A percentile compares a stretch with the other conserved stretches of the same genome.
phyloP scores from a whole-genome alignment of 2,888 invertebrate genomes.

The Apodemia duryi region DNA sequence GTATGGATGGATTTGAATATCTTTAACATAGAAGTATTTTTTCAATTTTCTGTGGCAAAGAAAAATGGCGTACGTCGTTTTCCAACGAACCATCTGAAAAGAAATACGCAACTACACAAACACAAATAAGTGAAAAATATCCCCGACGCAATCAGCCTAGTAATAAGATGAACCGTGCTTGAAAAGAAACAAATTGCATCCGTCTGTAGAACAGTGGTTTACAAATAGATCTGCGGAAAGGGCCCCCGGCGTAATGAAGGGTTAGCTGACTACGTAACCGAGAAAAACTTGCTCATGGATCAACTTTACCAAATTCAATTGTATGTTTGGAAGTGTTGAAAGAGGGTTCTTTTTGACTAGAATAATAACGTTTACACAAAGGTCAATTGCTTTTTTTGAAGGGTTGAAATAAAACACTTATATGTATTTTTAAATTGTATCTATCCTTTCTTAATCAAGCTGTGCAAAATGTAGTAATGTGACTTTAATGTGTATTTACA shows the following conservation, averaged over 20 bases:
- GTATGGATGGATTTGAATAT: neutral
- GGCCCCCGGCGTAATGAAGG: conserved; percentile 63
- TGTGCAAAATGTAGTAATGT: neutral
- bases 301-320: conserved; percentile 14
- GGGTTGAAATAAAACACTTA: neutral
- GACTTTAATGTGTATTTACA: neutral
- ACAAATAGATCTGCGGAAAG: conserved; percentile 55
- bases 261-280: conserved; percentile 43
- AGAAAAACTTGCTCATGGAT: conserved; percentile 20
- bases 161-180: conserved; percentile 55
- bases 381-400: conserved; percentile 7
- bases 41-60: conserved; percentile 1
- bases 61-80: neutral
- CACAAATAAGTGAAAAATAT: conserved; percentile 53
- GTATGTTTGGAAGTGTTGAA: conserved; percentile 9
- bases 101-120: conserved; percentile 34
- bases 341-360: conserved; percentile 11
- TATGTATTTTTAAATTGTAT: neutral
- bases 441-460: neutral
- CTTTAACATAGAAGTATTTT: conserved; percentile 2
- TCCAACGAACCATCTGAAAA: conserved; percentile 21
- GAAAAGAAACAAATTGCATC: conserved; percentile 75
- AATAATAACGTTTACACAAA: conserved; percentile 9
- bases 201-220: conserved; percentile 65
- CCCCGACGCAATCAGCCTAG: conserved; percentile 55